Conservation (phyloP, 2,797 vertebrate species). For the Gephyroberyx darwinii region DNA sequence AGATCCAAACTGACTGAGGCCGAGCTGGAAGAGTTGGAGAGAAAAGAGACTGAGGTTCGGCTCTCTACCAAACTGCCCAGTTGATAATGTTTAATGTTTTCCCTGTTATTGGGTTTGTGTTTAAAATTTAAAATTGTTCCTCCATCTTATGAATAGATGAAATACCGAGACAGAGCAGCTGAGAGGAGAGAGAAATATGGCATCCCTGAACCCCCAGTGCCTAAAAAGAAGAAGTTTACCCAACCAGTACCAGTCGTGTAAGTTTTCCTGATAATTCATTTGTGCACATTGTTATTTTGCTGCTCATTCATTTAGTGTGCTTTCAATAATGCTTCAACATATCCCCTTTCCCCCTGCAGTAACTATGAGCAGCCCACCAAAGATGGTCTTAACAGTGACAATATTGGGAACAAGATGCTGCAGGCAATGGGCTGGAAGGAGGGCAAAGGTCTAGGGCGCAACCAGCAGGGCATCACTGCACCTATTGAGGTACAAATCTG, state of each 20-base stretch:
- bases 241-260: slow-evolving; percentile 90
- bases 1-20: slow-evolving; percentile 91
- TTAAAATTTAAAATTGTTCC: not conserved
- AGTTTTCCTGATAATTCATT: slow-evolving; percentile 46
- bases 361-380: slow-evolving; percentile 99
- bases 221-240: slow-evolving; percentile 95
- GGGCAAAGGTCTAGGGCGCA: slow-evolving; percentile 94
- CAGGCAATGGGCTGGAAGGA: slow-evolving; percentile 99
- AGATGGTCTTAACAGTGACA: slow-evolving; percentile 96
- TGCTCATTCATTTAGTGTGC: not conserved
- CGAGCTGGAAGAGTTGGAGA: slow-evolving; percentile 94
- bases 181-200: slow-evolving; percentile 97
- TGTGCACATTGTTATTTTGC: not conserved
- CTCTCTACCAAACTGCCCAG: not conserved
- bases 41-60: slow-evolving; percentile 93
- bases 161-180: slow-evolving; percentile 96
- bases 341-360: slow-evolving; percentile 71
- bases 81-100: not conserved
- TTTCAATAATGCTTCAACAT: not conserved
- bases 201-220: slow-evolving; percentile 94
- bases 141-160: slow-evolving; percentile 82
- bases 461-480: slow-evolving; percentile 97
- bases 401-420: slow-evolving; percentile 99
- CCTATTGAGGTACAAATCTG: slow-evolving; percentile 89
- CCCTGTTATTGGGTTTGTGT: not conserved